A percentile compares a stretch with the other conserved stretches of the same genome.
phyloP scores from a whole-genome alignment of 2,113 vertebrate genomes.

The Rissa tridactyla region DNA sequence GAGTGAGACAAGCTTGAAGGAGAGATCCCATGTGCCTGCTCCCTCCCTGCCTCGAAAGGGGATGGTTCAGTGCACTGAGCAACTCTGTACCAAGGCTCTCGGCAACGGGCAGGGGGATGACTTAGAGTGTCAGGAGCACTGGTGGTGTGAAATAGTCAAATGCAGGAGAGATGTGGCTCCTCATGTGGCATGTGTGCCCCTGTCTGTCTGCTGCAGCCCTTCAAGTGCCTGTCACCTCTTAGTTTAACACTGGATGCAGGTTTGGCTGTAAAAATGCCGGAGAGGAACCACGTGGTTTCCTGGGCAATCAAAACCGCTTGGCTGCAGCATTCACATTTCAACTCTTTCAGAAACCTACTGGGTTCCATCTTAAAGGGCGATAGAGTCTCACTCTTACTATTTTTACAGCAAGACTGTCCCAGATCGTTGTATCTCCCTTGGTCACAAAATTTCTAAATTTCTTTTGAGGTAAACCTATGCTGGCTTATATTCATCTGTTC shows the following conservation, averaged over 20 bases:
- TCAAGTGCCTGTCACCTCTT: background rate
- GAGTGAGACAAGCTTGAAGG: background rate
- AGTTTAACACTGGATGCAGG: background rate
- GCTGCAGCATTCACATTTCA: background rate
- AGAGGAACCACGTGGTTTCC: background rate
- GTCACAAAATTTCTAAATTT: background rate
- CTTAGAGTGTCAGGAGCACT: background rate
- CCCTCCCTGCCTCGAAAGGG: background rate
- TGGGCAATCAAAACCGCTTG: background rate
- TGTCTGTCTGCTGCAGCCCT: background rate
- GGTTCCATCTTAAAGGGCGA: accelerated
- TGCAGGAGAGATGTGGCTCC: background rate
- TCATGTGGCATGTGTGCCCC: accelerated
- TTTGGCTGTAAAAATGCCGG: background rate
- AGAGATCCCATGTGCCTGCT: background rate
- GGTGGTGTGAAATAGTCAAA: background rate
- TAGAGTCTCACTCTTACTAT: background rate
- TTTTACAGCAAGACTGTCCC: background rate
- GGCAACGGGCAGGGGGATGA: background rate
- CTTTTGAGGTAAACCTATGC: background rate
- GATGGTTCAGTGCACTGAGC: background rate
- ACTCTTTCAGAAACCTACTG: background rate
- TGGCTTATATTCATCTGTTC: background rate
- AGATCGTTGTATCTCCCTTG: background rate
- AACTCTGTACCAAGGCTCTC: background rate